A percentile compares a stretch with the other conserved stretches of the same genome.
Conservation (phyloP, 2,888 invertebrate genomes). For the Melieria picta region DNA sequence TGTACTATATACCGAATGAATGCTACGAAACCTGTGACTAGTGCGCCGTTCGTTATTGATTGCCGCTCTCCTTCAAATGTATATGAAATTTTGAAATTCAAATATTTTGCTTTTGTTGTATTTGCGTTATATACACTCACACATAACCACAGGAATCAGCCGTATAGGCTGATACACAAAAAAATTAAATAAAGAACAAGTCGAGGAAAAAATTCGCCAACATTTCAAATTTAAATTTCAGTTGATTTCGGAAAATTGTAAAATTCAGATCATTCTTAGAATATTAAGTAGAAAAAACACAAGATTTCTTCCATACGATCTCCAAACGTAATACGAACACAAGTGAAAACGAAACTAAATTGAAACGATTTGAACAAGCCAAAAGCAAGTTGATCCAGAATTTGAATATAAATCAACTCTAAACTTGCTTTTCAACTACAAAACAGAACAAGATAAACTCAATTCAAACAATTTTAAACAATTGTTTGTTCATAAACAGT, state of each 20-base stretch:
- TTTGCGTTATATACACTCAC: conserved; percentile 10
- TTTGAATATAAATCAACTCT: not conserved
- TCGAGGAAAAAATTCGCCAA: conserved; percentile 56
- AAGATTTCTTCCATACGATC: conserved; percentile 56
- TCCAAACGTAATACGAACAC: conserved; percentile 47
- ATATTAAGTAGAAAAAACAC: conserved; percentile 44
- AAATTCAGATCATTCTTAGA: conserved; percentile 63
- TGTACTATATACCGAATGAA: conserved; percentile 1
- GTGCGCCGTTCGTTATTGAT: not conserved
- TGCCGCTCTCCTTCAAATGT: not conserved
- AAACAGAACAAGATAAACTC: too few relatives aligned
- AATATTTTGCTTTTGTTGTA: not conserved
- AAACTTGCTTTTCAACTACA: too few relatives aligned
- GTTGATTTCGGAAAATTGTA: conserved; percentile 68
- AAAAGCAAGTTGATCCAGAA: conserved; percentile 25
- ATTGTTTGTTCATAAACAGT: too few relatives aligned
- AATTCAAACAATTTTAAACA: not conserved
- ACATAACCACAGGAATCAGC: conserved; percentile 10
- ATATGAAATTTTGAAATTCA: not conserved
- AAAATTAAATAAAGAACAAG: conserved; percentile 16
- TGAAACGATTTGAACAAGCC: conserved; percentile 10
- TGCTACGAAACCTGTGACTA: not conserved
- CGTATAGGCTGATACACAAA: conserved; percentile 22
- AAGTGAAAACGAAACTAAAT: conserved; percentile 31
- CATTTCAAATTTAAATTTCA: conserved; percentile 60